These are phyloP conservation scores for Amphiprion ocellaris DNA, from an alignment of 2,113 vertebrate species.

Conservation along the genomic window DNA sequence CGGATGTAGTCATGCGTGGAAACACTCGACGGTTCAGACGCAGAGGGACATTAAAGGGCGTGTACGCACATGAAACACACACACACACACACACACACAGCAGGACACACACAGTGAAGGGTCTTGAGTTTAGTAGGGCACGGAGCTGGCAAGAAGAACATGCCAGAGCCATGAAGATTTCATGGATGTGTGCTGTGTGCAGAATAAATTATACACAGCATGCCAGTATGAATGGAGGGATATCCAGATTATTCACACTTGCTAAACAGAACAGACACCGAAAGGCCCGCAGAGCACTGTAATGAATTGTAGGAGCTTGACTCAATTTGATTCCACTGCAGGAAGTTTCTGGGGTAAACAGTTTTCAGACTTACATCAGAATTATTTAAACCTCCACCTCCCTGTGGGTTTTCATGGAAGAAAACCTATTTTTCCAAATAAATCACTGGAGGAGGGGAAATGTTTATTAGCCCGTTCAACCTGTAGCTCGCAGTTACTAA, in stretches of 20 bases:
- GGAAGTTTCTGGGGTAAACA: conserved; percentile 2
- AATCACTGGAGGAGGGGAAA: background rate
- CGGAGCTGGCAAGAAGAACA: conserved; percentile 32
- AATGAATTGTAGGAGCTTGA: conserved; percentile 47
- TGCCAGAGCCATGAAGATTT: conserved; percentile 52
- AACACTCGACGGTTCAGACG: conserved; percentile 42
- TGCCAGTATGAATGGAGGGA: background rate
- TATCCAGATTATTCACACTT: background rate
- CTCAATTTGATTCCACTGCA: conserved; percentile 11
- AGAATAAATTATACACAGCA: conserved; percentile 48
- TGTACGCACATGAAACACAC: conserved; percentile 39
- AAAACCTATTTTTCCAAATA: conserved; percentile 16
- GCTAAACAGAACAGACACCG: conserved; percentile 11
- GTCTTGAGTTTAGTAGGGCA: conserved; percentile 49
- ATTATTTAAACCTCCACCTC: conserved; percentile 35
- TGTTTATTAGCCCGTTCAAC: conserved; percentile 6
- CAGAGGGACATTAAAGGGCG: conserved; percentile 65
- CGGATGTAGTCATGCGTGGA: conserved; percentile 59
- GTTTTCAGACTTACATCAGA: conserved; percentile 20
- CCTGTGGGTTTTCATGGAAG: background rate
- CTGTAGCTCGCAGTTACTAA: background rate
- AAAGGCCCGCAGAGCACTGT: background rate
- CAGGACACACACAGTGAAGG: conserved; percentile 9
- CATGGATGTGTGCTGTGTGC: conserved; percentile 21
- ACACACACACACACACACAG: conserved; percentile 3